Base-by-base conservation (phyloP, 2,797 vertebrate species). In the Betta splendens region DNA sequence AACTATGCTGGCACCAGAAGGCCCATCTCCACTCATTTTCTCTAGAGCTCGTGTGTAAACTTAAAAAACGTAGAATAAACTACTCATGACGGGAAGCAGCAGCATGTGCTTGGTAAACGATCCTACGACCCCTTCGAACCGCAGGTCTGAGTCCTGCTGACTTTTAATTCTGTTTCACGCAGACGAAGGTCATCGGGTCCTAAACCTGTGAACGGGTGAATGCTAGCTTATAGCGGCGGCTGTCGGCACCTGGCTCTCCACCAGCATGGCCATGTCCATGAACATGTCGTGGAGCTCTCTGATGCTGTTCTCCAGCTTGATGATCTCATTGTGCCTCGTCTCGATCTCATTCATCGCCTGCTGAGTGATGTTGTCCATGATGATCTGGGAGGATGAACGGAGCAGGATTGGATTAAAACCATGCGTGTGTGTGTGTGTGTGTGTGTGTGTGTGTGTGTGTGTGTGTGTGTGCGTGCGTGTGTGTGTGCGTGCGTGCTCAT, bases 191-290 rank as follows among this genome's bases (percentile, higher is more conserved):
- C n/a, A n/a, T n/a, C n/a, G n/a, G n/a, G n/a, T n/a, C n/a, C n/a
- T n/a, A n/a, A n/a, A n/a, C n/a, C n/a, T n/a, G n/a, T n/a, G n/a
- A n/a, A n/a, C 8, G 3, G 28, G 7, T 5, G 12, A 36, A 13
- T 57, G 43, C 7, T 20, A 40, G 25, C 40, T 18, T 43, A 15
- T 32, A 9, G 39, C n/a, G 38, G 55, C 6, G 15, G 51, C 63
- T 69, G 92, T 78, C 84, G n/a, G n/a, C n/a, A 98, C 96, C 96
- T 98, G 96, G 87, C 93, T 98, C 89, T 98, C 96, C 84, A 98
- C 96, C 45, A 98, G 87, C 96, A 96, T 95, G 75, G 96, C 96
- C 95, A 98, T 98, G 86, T 98, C 96, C 94, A 95, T 94, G 87
- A 98, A 97, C 96, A 98, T 98, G 84, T 97, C 95, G 0, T 98